phyloP scores from a whole-genome alignment of 2,888 invertebrate genomes.

The Marronus borbonicus region DNA sequence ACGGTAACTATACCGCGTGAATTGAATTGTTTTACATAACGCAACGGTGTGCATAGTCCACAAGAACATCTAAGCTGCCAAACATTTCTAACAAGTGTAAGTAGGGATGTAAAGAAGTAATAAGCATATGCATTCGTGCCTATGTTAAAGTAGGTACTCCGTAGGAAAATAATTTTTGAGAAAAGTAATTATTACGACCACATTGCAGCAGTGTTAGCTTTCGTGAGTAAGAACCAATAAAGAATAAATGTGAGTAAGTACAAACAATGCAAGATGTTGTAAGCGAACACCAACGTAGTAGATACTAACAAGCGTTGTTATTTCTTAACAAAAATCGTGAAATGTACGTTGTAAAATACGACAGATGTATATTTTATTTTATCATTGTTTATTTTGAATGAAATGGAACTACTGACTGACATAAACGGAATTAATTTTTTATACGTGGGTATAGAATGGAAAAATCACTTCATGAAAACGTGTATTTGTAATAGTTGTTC shows the following conservation, averaged over 20 bases:
- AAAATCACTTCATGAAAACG: conserved; percentile 19
- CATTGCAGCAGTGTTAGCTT: background rate
- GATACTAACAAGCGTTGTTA: background rate
- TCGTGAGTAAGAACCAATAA: background rate
- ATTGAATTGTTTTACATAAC: too few relatives aligned
- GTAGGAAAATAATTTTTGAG: too few relatives aligned
- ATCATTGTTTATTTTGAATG: conserved; percentile 16
- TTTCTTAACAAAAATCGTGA: conserved; percentile 24
- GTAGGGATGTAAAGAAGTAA: too few relatives aligned
- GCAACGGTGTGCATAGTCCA: too few relatives aligned
- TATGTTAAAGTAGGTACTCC: too few relatives aligned
- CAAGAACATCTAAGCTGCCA: too few relatives aligned
- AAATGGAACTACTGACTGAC: conserved; percentile 5
- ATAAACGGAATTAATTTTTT: conserved; percentile 17
- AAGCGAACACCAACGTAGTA: conserved; percentile 9
- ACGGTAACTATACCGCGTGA: too few relatives aligned
- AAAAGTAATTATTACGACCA: background rate
- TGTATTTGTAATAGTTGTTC: conserved; percentile 28
- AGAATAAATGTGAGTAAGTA: background rate
- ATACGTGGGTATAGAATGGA: conserved; percentile 3
- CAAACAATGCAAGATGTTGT: conserved; percentile 21
- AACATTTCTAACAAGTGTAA: too few relatives aligned
- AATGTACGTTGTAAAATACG: background rate
- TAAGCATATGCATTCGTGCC: too few relatives aligned
- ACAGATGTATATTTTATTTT: conserved; percentile 22